These are phyloP conservation scores for Verasper variegatus DNA, from an alignment of 2,113 vertebrate species.

Conservation along the genomic window DNA sequence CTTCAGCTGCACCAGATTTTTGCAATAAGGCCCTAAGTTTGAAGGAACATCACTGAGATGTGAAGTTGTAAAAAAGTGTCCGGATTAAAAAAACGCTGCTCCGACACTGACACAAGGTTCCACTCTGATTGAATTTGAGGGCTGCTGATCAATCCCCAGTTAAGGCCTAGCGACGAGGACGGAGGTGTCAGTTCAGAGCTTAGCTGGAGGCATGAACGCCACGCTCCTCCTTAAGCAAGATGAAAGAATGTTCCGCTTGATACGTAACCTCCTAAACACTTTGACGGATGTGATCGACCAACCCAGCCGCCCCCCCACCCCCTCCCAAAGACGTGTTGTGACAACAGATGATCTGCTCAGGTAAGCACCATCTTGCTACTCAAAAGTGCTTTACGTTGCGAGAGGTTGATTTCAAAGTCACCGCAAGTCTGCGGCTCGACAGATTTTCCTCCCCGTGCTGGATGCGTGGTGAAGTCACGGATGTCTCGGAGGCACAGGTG, in stretches of 20 bases:
- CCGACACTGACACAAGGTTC: conserved; percentile 55
- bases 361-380: conserved; percentile 68
- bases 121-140: conserved; percentile 65
- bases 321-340: conserved; percentile 57
- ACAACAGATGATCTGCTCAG: conserved; percentile 79
- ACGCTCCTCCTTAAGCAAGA: conserved; percentile 67
- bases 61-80: conserved; percentile 23
- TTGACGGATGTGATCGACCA: conserved; percentile 73
- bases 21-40: background rate
- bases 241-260: conserved; percentile 76
- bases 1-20: conserved; percentile 7
- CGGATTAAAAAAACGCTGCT: conserved; percentile 60
- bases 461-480: conserved; percentile 72
- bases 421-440: conserved; percentile 72
- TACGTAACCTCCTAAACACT: conserved; percentile 60
- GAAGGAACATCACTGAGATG: conserved; percentile 15
- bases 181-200: conserved; percentile 62
- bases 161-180: conserved; percentile 65
- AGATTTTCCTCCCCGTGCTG: conserved; percentile 78
- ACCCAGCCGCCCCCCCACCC: conserved; percentile 17
- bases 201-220: conserved; percentile 60
- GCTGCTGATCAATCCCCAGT: conserved; percentile 64
- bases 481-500: conserved; percentile 81
- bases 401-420: conserved; percentile 81
- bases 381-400: conserved; percentile 68